Conservation (phyloP, 2,888 invertebrate species). For the Blastobasis adustella region DNA sequence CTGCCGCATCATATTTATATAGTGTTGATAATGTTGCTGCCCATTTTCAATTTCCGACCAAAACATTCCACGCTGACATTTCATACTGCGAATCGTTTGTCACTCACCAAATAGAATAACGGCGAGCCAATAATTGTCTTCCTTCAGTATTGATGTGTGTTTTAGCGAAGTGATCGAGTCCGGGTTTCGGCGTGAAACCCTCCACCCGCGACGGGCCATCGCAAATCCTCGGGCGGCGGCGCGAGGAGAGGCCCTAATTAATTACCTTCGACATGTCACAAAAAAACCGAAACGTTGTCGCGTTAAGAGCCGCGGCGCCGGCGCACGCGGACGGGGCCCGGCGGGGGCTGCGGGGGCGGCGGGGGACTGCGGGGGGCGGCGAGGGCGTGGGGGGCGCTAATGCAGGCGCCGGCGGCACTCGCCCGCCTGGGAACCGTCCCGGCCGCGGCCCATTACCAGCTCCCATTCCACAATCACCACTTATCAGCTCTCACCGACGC, state of each 20-base stretch:
- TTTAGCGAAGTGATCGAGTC: too few species aligned
- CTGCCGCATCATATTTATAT: too few species aligned
- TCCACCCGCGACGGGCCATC: constrained; percentile 12
- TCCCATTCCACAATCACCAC: constrained; percentile 4
- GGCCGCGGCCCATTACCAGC: constrained; percentile 26
- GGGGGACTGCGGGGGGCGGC: constrained; percentile 3
- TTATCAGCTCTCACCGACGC: too few species aligned
- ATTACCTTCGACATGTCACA: constrained; percentile 53
- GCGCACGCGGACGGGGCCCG: constrained; percentile 20
- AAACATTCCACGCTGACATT: too few species aligned
- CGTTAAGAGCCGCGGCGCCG: constrained; percentile 66
- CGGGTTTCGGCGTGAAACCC: too few species aligned
- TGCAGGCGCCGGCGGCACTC: constrained; percentile 37
- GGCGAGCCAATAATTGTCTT: too few species aligned
- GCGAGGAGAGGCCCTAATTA: constrained; percentile 51
- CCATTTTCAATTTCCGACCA: too few species aligned
- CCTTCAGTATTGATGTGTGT: too few species aligned
- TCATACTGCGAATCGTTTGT: too few species aligned
- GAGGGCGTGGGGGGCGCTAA: constrained; percentile 18
- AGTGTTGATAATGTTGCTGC: too few species aligned
- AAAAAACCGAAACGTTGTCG: constrained; percentile 56
- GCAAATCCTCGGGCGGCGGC: constrained; percentile 31
- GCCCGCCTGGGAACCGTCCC: constrained; percentile 46
- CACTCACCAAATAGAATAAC: too few species aligned
- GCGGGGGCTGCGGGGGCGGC: constrained; percentile 2